Evolutionary conservation across 2,113 vertebrate species (phyloP), one percentile per base, ranked within the genome.

Genomic region (Caranx ignobilis): DNA sequence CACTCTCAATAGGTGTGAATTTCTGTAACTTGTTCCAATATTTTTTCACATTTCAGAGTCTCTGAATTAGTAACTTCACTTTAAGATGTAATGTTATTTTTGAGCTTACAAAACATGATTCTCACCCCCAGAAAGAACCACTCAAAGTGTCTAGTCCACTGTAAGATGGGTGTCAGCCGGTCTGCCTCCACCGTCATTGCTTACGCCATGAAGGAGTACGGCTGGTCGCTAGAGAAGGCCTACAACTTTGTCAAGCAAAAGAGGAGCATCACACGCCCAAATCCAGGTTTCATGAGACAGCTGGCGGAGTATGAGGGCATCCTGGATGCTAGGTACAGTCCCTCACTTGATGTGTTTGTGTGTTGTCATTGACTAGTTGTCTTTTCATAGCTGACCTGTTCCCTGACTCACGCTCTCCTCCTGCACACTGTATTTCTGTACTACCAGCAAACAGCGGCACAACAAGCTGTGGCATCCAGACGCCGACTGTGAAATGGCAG

Each of bases 91-190:
- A 18, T 15, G 7, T 34, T 11, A 11, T 41, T 43, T 41, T 26
- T 16, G 6, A 3, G 31, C 21, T 54, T 43, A 43, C 11, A 43
- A 45, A 12, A 8, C n/a, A 5, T 52, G 6, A 35, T 77, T 70
- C 10, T 75, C 12, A 11, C 21, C 26, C 45, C 63, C 88, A 99
- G 98, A 92, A 98, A 95, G 87, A 98, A 97, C 83, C 96, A 89
- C 65, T 99, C 98, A 81, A 99, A 99, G 90, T 99, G 98, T 94
- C 95, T 99, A 81, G 98, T 99, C 50, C 98, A 99, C 82, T 99
- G 98, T 90, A 99, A 99, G 77, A 99, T 99, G 98, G 98, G 98
- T 0, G 97, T 99, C 41, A 99, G 98, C 79, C 96, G 98, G 0
- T 99, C 98, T 0, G 98, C 98, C 0, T 99, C 98, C 45, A 99